These are phyloP conservation scores for Cantharis flavilabris DNA, from an alignment of 2,888 invertebrate genomes.

Conservation along the genomic window DNA sequence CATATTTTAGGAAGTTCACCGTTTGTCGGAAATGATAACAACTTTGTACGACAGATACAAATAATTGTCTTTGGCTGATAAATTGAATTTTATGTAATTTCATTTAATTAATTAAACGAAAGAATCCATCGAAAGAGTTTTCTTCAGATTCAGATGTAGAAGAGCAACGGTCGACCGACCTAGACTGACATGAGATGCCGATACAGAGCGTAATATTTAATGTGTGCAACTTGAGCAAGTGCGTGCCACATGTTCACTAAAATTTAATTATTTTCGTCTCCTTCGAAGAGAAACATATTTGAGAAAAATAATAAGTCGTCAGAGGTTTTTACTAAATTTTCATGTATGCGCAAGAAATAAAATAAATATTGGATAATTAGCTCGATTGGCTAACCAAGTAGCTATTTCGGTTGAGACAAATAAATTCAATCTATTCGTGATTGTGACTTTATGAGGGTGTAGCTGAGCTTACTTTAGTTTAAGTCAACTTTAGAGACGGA, in stretches of 20 bases:
- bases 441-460: conserved; percentile 20
- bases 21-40: conserved; percentile 46
- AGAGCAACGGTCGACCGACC: background rate
- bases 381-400: background rate
- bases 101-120: background rate
- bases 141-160: too few relatives aligned
- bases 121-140: too few relatives aligned
- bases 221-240: conserved; percentile 34
- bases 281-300: conserved; percentile 1
- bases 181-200: background rate
- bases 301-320: background rate
- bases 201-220: conserved; percentile 1
- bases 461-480: background rate
- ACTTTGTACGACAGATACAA: conserved; percentile 33
- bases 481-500: conserved; percentile 1
- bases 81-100: background rate
- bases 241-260: conserved; percentile 40
- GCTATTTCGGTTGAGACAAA: background rate
- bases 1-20: conserved; percentile 45
- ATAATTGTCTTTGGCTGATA: conserved; percentile 12
- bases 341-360: background rate
- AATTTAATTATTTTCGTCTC: conserved; percentile 4
- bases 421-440: background rate
- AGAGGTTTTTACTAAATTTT: background rate
- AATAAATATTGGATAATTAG: background rate